phyloP scores from a whole-genome alignment of 2,113 vertebrate species.

The Dendrocopos noguchii region DNA sequence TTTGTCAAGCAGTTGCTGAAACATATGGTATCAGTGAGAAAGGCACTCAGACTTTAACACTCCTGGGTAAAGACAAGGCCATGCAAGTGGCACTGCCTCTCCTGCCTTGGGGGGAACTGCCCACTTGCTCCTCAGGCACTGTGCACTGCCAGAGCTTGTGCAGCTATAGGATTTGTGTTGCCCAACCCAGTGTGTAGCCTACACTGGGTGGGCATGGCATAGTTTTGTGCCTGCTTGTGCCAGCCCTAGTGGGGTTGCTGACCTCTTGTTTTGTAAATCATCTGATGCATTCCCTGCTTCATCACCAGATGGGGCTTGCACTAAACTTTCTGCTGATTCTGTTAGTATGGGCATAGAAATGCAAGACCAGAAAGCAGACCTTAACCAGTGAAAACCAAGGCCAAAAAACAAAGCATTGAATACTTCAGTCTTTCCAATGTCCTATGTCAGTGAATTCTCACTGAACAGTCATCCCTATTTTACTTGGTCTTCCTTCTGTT shows the following conservation, averaged over 20 bases:
- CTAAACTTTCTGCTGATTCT: background rate
- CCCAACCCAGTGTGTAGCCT: background rate
- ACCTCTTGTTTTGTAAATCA: too few relatives aligned
- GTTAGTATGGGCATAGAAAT: background rate
- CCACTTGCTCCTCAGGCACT: fast-evolving
- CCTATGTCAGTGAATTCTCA: background rate
- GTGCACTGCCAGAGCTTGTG: fast-evolving
- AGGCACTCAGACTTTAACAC: fast-evolving
- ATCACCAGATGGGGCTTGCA: background rate
- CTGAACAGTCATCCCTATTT: background rate
- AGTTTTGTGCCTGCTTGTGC: background rate
- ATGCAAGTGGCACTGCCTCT: background rate
- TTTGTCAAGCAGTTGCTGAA: background rate
- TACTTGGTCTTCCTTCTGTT: background rate
- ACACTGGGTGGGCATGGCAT: fast-evolving
- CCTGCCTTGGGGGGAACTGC: background rate
- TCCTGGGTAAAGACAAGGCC: background rate
- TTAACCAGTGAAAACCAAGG: background rate
- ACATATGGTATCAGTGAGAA: background rate
- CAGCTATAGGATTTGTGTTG: too few relatives aligned
- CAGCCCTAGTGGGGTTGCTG: fast-evolving
- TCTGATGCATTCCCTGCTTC: background rate
- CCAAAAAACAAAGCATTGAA: too few relatives aligned
- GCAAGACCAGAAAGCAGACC: background rate
- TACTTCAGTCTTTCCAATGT: background rate